Conservation (phyloP, 1,140 invertebrate genomes). For the Bombus cullumanus region DNA sequence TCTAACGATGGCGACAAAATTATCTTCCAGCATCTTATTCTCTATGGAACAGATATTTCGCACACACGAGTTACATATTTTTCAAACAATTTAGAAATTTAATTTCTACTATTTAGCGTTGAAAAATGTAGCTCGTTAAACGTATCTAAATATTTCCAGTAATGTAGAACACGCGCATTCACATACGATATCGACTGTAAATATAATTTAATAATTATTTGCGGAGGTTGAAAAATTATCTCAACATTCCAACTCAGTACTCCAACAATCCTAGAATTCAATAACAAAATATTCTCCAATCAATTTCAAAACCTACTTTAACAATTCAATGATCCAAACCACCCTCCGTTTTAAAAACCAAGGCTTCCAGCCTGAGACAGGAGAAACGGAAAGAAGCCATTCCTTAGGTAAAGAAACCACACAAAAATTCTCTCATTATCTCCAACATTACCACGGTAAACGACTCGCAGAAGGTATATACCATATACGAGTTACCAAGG, state of each 20-base stretch:
- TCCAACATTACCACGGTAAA: neutral
- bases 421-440: constrained; percentile 8
- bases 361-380: neutral
- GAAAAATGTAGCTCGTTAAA: neutral
- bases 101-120: neutral
- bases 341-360: too few species aligned
- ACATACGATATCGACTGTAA: neutral
- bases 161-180: neutral
- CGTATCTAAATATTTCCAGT: neutral
- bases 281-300: too few species aligned
- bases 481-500: neutral
- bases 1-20: neutral
- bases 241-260: too few species aligned
- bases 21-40: neutral
- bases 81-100: neutral
- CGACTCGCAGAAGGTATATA: neutral
- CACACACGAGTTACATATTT: neutral
- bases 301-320: too few species aligned
- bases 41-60: too few species aligned
- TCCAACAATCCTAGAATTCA: too few species aligned
- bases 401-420: neutral
- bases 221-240: neutral
- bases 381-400: neutral
- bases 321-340: too few species aligned
- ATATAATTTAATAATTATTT: neutral